Evolutionary conservation across 2,113 vertebrate genomes (phyloP).

Genomic region (Gallinago paraguaiae): DNA sequence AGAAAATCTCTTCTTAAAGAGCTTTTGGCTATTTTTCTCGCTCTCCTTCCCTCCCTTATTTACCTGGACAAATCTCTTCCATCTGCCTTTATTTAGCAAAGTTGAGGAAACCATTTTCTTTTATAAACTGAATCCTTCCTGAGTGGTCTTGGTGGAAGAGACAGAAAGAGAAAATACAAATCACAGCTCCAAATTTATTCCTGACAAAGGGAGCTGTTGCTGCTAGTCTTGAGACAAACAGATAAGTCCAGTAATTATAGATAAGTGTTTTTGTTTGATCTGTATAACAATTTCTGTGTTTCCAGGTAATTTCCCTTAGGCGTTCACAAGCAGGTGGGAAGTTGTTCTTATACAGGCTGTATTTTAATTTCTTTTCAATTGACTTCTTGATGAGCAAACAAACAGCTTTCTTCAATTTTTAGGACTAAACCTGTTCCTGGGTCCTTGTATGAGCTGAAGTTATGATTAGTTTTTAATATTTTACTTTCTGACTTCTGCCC

Average conservation of each 20-base stretch:
- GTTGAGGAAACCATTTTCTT: not conserved
- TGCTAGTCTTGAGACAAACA: slow-evolving; percentile 29
- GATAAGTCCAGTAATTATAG: slow-evolving; percentile 66
- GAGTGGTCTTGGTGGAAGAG: not conserved
- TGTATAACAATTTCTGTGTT: slow-evolving; percentile 41
- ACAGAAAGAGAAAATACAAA: slow-evolving; percentile 4
- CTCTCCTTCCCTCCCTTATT: not conserved
- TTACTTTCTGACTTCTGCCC: not conserved
- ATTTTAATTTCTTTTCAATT: slow-evolving; percentile 54
- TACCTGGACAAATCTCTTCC: slow-evolving; percentile 19
- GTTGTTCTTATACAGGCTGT: not conserved
- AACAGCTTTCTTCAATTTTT: slow-evolving; percentile 15
- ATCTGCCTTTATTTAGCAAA: slow-evolving; percentile 30
- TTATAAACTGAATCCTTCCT: not conserved
- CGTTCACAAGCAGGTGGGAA: not conserved
- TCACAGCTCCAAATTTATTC: slow-evolving; percentile 6
- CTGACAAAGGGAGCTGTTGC: not conserved
- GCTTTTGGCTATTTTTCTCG: not conserved
- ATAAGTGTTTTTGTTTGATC: slow-evolving; percentile 66
- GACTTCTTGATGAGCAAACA: not conserved
- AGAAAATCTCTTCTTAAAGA: not conserved
- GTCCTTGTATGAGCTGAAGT: not conserved
- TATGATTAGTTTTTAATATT: not conserved
- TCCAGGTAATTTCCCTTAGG: slow-evolving; percentile 58
- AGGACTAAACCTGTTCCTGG: not conserved